Evolutionary conservation across 2,888 invertebrate species (phyloP), one percentile per base, ranked within the genome.

Genomic region (Abrostola tripartita): DNA sequence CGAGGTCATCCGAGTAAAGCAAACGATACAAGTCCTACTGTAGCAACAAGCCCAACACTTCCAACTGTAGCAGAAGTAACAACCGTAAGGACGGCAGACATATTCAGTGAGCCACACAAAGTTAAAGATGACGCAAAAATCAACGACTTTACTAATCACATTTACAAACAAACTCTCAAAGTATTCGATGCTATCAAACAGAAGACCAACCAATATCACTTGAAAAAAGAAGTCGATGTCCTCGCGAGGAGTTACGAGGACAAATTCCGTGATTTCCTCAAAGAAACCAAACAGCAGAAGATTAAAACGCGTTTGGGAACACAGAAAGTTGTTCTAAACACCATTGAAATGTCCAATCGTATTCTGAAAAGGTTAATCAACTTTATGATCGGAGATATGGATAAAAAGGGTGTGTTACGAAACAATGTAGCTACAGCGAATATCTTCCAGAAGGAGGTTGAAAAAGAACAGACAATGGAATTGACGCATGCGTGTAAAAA

Each of bases 241-340:
- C 5, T 90, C 8, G 67, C 80, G 0, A 70, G 59, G 8, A 83
- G 53, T 5, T 92, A 87, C 59, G 79, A 82, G 10, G 71, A 82
- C 0, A 88, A 86, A 74, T 90, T 89, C 42, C 73, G 74, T 4
- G 79, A 84, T 0, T 90, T 86, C 24, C 57, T 90, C 0, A 76
- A 69, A 14, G 74, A 81, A 1, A 88, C 86, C 0, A 74, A 77
- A 42, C 67, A 81, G 0, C 83, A 85, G 6, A 78, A 74, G 0
- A 84, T 92, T 0, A 87, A 82, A 75, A 91, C 90, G 0, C 79
- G 76, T 40, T 55, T 87, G 0, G 90, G 90, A 0, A 67, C 73
- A 0, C 84, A 89, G 55, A 90, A 88, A 51, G 90, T 88, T 0
- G 78, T 92, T 8, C 63, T 90, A 0, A 88, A 91, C 41, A 85